phyloP scores from a whole-genome alignment of 2,888 invertebrate species.

The Ophion ventricosus region DNA sequence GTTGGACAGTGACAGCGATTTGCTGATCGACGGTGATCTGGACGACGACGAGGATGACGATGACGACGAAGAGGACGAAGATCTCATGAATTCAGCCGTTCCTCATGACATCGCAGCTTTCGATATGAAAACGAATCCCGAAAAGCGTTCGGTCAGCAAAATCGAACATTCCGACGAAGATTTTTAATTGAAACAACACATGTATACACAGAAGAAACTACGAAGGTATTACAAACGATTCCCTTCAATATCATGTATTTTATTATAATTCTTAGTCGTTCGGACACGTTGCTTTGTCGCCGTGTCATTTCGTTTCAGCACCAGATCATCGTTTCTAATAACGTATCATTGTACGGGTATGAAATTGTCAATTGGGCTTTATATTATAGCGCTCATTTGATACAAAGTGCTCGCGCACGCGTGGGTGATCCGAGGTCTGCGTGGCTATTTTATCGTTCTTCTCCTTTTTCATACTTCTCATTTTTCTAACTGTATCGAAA shows the following conservation, averaged over 20 bases:
- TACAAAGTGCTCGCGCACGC: slow-evolving; percentile 28
- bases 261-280: slow-evolving; percentile 40
- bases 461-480: neutral
- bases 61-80: slow-evolving; percentile 86
- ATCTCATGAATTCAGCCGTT: slow-evolving; percentile 80
- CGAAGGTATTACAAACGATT: slow-evolving; percentile 5
- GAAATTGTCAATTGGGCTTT: slow-evolving; percentile 39
- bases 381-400: slow-evolving; percentile 30
- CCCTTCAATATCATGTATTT: slow-evolving; percentile 52
- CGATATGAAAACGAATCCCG: slow-evolving; percentile 75
- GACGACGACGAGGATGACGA: slow-evolving; percentile 86
- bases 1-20: slow-evolving; percentile 83
- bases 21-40: slow-evolving; percentile 86
- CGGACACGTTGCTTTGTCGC: slow-evolving; percentile 18
- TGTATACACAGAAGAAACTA: slow-evolving; percentile 9
- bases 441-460: slow-evolving; percentile 8
- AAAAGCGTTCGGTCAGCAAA: slow-evolving; percentile 79
- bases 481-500: slow-evolving; percentile 11
- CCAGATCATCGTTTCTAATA: slow-evolving; percentile 52
- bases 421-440: slow-evolving; percentile 27
- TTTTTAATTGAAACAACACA: slow-evolving; percentile 72
- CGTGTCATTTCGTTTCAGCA: slow-evolving; percentile 46
- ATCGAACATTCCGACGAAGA: slow-evolving; percentile 81
- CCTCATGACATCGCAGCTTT: slow-evolving; percentile 75
- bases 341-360: slow-evolving; percentile 36